These are phyloP conservation scores for Leucania comma DNA, from an alignment of 2,888 invertebrate species.

Conservation along the genomic window DNA sequence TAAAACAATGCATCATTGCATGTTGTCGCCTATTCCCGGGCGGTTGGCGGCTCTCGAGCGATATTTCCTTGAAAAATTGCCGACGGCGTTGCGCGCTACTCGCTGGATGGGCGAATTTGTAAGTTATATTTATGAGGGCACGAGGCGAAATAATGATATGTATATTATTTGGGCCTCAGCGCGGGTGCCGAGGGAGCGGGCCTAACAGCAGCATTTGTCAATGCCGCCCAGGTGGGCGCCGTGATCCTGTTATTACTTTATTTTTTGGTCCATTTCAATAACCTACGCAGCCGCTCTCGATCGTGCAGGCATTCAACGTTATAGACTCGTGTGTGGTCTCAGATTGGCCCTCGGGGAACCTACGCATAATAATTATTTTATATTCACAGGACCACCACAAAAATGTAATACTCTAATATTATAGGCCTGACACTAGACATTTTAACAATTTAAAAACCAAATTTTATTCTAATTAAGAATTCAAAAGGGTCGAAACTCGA, in stretches of 20 bases:
- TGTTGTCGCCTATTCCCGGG: slow-evolving; percentile 69
- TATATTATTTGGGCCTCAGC: slow-evolving; percentile 85
- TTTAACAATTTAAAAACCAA: slow-evolving; percentile 40
- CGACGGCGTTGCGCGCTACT: slow-evolving; percentile 69
- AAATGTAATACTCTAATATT: slow-evolving; percentile 20
- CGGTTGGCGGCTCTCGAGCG: slow-evolving; percentile 68
- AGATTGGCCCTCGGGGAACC: slow-evolving; percentile 25
- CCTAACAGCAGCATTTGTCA: slow-evolving; percentile 85
- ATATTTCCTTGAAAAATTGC: slow-evolving; percentile 85
- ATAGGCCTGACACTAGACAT: not conserved
- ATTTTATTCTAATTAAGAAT: slow-evolving; percentile 50
- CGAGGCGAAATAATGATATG: slow-evolving; percentile 87
- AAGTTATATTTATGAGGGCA: slow-evolving; percentile 86
- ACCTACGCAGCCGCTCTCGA: slow-evolving; percentile 72
- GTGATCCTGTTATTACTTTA: slow-evolving; percentile 84
- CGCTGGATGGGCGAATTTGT: slow-evolving; percentile 82
- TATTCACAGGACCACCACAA: slow-evolving; percentile 20
- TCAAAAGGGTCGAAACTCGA: slow-evolving; percentile 47
- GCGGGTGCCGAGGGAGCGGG: slow-evolving; percentile 75
- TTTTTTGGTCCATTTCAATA: slow-evolving; percentile 83
- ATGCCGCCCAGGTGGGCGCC: slow-evolving; percentile 85
- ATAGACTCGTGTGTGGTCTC: slow-evolving; percentile 62
- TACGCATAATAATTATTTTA: slow-evolving; percentile 37
- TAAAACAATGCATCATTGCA: slow-evolving; percentile 73
- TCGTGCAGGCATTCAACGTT: slow-evolving; percentile 62